Evolutionary conservation across 1,140 invertebrate species (phyloP).

Genomic region (Calliphora vicina): DNA sequence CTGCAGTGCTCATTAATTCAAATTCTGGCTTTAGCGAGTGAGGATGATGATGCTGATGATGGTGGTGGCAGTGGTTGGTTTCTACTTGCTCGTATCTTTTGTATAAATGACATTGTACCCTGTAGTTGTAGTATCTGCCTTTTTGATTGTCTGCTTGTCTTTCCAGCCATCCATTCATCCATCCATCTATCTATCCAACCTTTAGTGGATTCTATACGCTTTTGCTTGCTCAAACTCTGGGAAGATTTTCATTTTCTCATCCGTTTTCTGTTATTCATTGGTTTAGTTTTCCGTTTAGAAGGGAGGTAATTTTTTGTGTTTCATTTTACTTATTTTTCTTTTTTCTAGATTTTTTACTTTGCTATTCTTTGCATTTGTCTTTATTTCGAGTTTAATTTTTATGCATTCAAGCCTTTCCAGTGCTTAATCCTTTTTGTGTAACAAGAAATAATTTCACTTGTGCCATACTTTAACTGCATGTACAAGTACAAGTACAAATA

Average conservation of each 20-base stretch:
- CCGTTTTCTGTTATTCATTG: background rate
- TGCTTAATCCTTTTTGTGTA: background rate
- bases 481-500: background rate
- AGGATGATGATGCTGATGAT: no score
- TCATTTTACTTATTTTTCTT: no score
- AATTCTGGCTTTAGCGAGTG: background rate
- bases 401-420: background rate
- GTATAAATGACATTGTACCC: background rate
- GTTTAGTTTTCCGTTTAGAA: background rate
- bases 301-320: no score
- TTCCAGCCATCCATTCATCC: background rate
- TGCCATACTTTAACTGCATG: background rate
- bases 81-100: background rate
- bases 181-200: no score
- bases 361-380: background rate
- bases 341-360: no score
- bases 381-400: background rate
- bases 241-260: background rate
- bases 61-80: no score
- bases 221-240: background rate
- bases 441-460: background rate
- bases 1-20: constrained; percentile 20
- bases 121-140: background rate
- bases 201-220: background rate
- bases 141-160: background rate